Base-by-base conservation (phyloP, 2,888 invertebrate genomes). In the Leptodirus hochenwartii region DNA sequence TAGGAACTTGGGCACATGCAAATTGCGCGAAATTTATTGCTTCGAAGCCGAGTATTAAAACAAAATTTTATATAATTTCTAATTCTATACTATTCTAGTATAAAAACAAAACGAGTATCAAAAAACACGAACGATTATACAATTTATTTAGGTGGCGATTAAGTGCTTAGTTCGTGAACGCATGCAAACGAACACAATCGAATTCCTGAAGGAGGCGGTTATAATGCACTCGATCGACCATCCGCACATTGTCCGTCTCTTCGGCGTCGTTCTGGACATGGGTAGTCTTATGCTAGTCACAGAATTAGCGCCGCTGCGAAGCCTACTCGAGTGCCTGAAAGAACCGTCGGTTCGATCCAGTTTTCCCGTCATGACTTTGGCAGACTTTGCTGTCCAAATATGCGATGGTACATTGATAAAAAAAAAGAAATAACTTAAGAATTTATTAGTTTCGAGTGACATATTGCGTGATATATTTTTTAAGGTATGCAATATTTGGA, bases 151-250 rank as follows among this genome's bases (percentile, higher is more conserved):
- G 81, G 95, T 95, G 33, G 95, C 95, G 10, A 87, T 98, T 41
- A 98, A 98, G 62, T 91, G 93, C 53, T 61, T 98, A 32, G 85
- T 85, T 24, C 73, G 88, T 37, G 93, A 95, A 49, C 69, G 88
- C 33, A 84, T 98, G 81, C 85, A 91, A 44, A 85, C 87, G 41
- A 91, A 91, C 54, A 88, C 91, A 1, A 80, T 90, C 38, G 93
- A 95, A 55, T 95, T 96, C 59, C 62, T 96, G 28, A 95, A 95
- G 55, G 96, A 98, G 58, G 96, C 96, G 1, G 88, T 88, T 8
- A 90, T 95, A 39, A 95, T 98, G 95, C 93, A 96, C 54, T 77
- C 84, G 37, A 90, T 96, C 44, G 88, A 93, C 52, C 93, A 96
- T 53, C 87, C 90, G 35, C 87, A 91, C 52, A 91, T 98, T 42